Percentiles rank a stretch among this genome's conserved stretches.
phyloP scores from a whole-genome alignment of 1,140 invertebrate genomes.

The Zaprionus vittiger region DNA sequence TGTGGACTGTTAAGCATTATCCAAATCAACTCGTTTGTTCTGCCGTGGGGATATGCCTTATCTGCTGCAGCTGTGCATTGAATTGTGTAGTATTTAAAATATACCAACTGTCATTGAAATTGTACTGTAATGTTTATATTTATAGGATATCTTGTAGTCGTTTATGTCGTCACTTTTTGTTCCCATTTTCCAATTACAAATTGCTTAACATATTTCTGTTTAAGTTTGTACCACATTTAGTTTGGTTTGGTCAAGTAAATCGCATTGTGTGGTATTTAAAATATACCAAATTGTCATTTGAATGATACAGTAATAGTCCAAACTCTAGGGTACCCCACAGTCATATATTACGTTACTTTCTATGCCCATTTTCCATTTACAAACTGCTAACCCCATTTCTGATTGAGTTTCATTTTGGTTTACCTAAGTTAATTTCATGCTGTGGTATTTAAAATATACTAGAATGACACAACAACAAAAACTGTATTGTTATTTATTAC shows the following conservation, averaged over 20 bases:
- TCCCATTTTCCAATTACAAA: too few relatives aligned
- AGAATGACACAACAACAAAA: background rate
- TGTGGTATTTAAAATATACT: background rate
- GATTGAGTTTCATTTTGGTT: too few relatives aligned
- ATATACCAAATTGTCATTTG: background rate
- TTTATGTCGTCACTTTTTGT: background rate
- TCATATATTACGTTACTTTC: background rate
- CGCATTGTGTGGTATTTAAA: background rate
- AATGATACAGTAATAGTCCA: background rate
- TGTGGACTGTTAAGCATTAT: conserved; percentile 19
- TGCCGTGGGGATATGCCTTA: background rate
- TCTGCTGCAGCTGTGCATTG: background rate
- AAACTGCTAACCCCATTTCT: too few relatives aligned
- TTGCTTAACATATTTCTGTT: too few relatives aligned
- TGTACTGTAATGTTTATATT: too few relatives aligned
- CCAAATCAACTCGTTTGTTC: conserved; percentile 26
- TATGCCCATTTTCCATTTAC: too few relatives aligned
- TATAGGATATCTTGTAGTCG: background rate
- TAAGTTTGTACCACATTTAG: too few relatives aligned
- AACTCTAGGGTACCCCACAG: background rate
- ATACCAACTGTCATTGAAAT: background rate
- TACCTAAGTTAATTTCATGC: too few relatives aligned
- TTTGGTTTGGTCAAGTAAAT: too few relatives aligned
- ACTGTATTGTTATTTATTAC: too few relatives aligned
- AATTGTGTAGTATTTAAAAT: background rate